A percentile compares a stretch with the other conserved stretches of the same genome.
phyloP scores from a whole-genome alignment of 2,113 vertebrate genomes.

The cat (Felis catus) region F.catus_Fca126_mat1.0 CM031424.1:6155501-6156000 shows the following conservation, averaged over 20 bases:
- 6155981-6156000: too few relatives aligned
- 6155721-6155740: slow-evolving; percentile 40
- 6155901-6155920: neutral
- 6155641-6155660: neutral
- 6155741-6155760: slow-evolving; percentile 25
- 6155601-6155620: neutral
- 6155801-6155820: neutral
- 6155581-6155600: slow-evolving; percentile 33
- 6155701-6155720: slow-evolving; percentile 50
- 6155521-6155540: neutral
- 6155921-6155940: neutral
- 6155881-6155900: neutral
- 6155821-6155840: neutral
- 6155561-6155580: neutral
- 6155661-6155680: slow-evolving; percentile 31
- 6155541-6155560: neutral
- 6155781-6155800: neutral
- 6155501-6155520: neutral
- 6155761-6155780: neutral
- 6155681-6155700: slow-evolving; percentile 15
- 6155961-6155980: neutral
- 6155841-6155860: neutral
- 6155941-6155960: neutral
- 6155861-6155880: neutral
- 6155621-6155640: slow-evolving; percentile 9